Base-by-base conservation (phyloP, 2,797 vertebrate genomes). In the Silurus aristotelis region DNA sequence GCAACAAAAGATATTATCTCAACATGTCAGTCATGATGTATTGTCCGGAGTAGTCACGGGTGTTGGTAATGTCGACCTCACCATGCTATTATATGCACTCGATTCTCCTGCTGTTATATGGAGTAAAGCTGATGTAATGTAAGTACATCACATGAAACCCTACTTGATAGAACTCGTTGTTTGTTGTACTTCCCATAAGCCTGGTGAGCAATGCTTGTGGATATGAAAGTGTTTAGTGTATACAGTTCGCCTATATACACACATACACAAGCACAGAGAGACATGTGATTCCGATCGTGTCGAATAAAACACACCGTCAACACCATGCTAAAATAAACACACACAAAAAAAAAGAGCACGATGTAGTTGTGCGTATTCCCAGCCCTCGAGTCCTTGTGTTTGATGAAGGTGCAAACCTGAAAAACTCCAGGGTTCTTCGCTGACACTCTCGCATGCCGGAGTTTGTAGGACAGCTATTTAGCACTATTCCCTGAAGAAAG, bases 391-490 rank as follows among this genome's bases (percentile, higher is more conserved):
- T 81, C 55, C 52, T 78, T 6, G 70, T 52, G 82, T 86, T 80
- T 87, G 87, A 87, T 87, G 77, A 87, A 85, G 85, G 89, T 86
- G 83, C 80, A 76, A 87, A 87, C 81, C 80, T 63, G 75, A 75
- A 60, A 66, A 76, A 80, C 76, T 80, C 60, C 76, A 80, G 82
- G 82, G 75, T 67, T 84, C 82, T 48, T 82, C 83, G 52, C 83
- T 81, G 85, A 87, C 80, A 82, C 86, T 75, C 76, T 79, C 13
- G 56, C 58, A 84, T n/a, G 31, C 83, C 58, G 58, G 79, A 79
- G 84, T 87, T 84, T 87, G 87, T 89, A 89, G 82, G 86, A 87
- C 87, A 85, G 80, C 82, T 88, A 73, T 83, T 89, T 89, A 85
- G 82, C 82, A 84, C 86, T 85, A 85, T 84, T 84, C 72, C 76